Evolutionary conservation across 2,113 vertebrate species (phyloP).

Genomic region (Leuciscus idus): DNA sequence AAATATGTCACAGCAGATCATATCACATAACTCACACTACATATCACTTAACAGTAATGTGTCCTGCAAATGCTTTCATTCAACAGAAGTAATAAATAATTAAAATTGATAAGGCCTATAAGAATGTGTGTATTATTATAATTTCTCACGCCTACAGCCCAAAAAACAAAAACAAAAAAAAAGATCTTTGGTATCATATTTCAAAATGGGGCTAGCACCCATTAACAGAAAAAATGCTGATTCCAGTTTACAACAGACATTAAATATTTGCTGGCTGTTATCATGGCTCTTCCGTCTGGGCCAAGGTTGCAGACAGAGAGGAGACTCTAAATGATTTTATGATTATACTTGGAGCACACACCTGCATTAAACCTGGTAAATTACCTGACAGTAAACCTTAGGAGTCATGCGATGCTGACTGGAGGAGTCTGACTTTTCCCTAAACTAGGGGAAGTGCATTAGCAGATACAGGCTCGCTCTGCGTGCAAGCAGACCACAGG

Average conservation of each 20-base stretch:
- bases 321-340: constrained; percentile 51
- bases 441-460: constrained; percentile 32
- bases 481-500: constrained; percentile 57
- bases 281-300: constrained; percentile 17
- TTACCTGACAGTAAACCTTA: constrained; percentile 41
- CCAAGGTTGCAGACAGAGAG: constrained; percentile 41
- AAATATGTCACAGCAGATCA: not conserved
- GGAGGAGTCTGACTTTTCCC: constrained; percentile 7
- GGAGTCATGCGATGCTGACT: constrained; percentile 32
- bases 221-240: constrained; percentile 4
- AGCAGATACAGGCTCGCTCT: constrained; percentile 32
- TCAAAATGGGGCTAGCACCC: not conserved
- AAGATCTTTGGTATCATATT: not conserved
- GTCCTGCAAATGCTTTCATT: not conserved
- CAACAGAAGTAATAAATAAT: not conserved
- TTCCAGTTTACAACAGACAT: constrained; percentile 39
- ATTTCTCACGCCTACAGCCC: not conserved
- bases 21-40: not conserved
- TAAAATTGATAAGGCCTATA: too few species aligned
- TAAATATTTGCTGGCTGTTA: constrained; percentile 35
- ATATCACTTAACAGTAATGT: not conserved
- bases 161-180: not conserved
- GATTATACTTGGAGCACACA: constrained; percentile 40
- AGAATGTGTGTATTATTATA: too few species aligned
- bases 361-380: constrained; percentile 44